Evolutionary conservation across 2,888 invertebrate genomes (phyloP), one percentile per base, ranked within the genome.

Genomic region (Agonopterix alstromeriana): DNA sequence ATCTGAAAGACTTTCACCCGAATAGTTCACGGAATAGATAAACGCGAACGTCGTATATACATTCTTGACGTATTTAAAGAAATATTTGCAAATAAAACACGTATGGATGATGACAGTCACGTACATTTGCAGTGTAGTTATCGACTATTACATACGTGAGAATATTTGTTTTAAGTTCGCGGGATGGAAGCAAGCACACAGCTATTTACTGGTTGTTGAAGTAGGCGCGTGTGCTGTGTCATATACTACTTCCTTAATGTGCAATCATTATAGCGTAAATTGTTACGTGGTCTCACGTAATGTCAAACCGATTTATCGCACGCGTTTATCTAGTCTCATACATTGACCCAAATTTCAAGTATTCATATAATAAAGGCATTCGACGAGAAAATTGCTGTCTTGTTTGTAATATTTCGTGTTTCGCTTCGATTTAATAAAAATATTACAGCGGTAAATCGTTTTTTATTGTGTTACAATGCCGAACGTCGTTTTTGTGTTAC

Each of bases 71-170:
- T 51, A 50, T 54, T 52, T 50, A 48, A 49, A 48, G 53, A 53
- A 54, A 49, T 48, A 48, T 51, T 52, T 56, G 58, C 56, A 59
- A 61, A 60, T 63, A 61, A 58, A 71, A 71, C 77, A 79, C 75
- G 76, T 78, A 68, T 64, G 57, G 45, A 48, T 52, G 56, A 60
- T 62, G 65, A 64, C 61, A 63, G 73, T 78, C 85, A 85, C 86
- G 86, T 86, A 69, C 56, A 54, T 56, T 52, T 53, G 60, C 67
- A 67, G 70, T 70, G 62, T 67, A 70, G 64, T 71, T 74, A 70
- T 70, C 67, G 70, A 63, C 70, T 70, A 70, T 61, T 61, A 65
- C 58, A 65, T 70, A 83, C 86, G 86, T 87, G 86, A 85, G 77
- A 82, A 70, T 80, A 87, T 86, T 82, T 78, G 74, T 74, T 72